phyloP scores from a whole-genome alignment of 2,113 vertebrate species.

The Lanius collurio region DNA sequence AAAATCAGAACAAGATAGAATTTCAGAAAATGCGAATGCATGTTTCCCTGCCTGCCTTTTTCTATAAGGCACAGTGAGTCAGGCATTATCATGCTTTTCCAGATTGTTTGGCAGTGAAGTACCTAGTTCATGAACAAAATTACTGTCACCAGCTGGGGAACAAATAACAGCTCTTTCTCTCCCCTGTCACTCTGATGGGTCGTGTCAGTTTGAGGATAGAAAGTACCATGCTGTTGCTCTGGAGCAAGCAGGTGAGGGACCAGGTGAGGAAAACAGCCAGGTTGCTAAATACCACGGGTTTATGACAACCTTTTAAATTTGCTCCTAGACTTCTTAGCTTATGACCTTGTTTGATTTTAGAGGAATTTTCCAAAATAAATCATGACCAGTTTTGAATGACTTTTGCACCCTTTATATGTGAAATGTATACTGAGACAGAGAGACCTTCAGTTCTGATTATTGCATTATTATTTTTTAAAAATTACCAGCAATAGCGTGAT shows the following conservation, averaged over 20 bases:
- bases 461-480: neutral
- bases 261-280: neutral
- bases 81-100: constrained; percentile 49
- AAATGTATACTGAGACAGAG: neutral
- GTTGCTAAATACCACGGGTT: neutral
- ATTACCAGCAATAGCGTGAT: neutral
- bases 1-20: constrained; percentile 72
- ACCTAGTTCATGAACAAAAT: constrained; percentile 55
- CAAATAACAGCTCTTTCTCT: constrained; percentile 46
- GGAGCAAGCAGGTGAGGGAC: constrained; percentile 19
- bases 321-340: neutral
- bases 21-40: constrained; percentile 48
- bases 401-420: neutral
- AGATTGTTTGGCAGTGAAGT: constrained; percentile 56
- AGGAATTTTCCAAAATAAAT: neutral
- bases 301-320: neutral
- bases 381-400: neutral
- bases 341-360: neutral
- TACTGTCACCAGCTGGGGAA: constrained; percentile 40
- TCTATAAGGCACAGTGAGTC: constrained; percentile 12
- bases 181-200: constrained; percentile 11
- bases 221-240: neutral
- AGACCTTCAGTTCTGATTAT: neutral
- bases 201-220: neutral
- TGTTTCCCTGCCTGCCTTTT: constrained; percentile 39